phyloP scores from a whole-genome alignment of 2,888 invertebrate genomes.

The Cantharis lateralis region DNA sequence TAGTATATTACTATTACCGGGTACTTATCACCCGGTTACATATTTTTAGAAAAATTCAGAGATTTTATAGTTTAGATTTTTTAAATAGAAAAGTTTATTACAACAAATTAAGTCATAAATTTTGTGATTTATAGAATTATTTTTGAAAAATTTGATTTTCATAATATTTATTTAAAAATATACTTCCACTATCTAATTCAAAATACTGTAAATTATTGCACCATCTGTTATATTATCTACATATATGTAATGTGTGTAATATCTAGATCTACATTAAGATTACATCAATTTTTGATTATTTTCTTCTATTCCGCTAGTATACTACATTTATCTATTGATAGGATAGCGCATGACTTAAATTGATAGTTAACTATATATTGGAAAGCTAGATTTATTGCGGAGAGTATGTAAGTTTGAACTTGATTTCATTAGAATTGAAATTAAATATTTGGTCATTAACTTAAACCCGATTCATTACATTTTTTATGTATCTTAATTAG shows the following conservation, averaged over 20 bases:
- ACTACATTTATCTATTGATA: neutral
- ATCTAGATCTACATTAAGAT: no score
- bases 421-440: neutral
- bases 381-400: neutral
- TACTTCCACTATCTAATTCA: neutral
- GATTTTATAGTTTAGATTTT: no score
- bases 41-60: no score
- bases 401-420: neutral
- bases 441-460: neutral
- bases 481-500: no score
- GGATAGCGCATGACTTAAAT: neutral
- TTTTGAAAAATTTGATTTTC: neutral
- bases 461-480: neutral
- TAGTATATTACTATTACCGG: no score
- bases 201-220: neutral
- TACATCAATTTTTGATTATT: neutral
- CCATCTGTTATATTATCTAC: no score
- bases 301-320: neutral
- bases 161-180: neutral
- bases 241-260: no score
- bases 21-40: no score
- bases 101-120: neutral
- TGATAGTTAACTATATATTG: neutral
- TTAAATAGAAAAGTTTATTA: neutral
- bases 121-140: neutral